Evolutionary conservation across 2,113 vertebrate species (phyloP).

Genomic region (Ursus arctos): DNA sequence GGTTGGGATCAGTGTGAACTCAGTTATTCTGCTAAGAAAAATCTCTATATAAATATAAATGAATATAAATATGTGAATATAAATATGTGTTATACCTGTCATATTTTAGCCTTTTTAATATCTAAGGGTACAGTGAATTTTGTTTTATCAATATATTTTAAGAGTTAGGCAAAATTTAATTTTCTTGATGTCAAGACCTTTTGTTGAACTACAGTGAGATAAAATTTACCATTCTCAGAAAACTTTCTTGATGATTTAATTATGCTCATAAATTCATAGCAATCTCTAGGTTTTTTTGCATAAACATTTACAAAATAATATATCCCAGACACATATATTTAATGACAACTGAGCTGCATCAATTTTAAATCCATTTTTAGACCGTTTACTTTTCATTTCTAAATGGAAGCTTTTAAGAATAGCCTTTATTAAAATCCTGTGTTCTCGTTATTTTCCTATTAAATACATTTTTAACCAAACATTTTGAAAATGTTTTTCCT

Average conservation of each 20-base stretch:
- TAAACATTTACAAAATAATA: constrained; percentile 21
- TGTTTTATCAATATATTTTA: constrained; percentile 26
- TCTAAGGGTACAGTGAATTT: neutral
- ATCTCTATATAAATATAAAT: neutral
- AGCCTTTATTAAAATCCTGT: neutral
- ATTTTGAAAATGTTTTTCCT: constrained; percentile 56
- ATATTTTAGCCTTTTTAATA: constrained; percentile 60
- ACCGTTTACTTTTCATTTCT: constrained; percentile 23
- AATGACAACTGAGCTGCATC: neutral
- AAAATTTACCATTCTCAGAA: constrained; percentile 61
- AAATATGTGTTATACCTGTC: neutral
- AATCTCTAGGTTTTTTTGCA: constrained; percentile 9
- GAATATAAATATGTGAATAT: constrained; percentile 53
- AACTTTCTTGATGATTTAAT: constrained; percentile 66
- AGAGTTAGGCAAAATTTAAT: constrained; percentile 59
- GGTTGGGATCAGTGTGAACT: constrained; percentile 4
- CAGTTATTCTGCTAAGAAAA: constrained; percentile 53
- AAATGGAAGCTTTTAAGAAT: constrained; percentile 37
- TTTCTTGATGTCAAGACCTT: constrained; percentile 62
- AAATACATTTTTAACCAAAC: constrained; percentile 45
- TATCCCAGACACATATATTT: constrained; percentile 21
- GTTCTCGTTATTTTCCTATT: constrained; percentile 33
- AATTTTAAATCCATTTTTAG: constrained; percentile 26
- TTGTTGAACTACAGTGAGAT: constrained; percentile 55
- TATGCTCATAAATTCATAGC: constrained; percentile 60